These are phyloP conservation scores for Orthosia cruda DNA, from an alignment of 2,888 invertebrate species.

Conservation along the genomic window DNA sequence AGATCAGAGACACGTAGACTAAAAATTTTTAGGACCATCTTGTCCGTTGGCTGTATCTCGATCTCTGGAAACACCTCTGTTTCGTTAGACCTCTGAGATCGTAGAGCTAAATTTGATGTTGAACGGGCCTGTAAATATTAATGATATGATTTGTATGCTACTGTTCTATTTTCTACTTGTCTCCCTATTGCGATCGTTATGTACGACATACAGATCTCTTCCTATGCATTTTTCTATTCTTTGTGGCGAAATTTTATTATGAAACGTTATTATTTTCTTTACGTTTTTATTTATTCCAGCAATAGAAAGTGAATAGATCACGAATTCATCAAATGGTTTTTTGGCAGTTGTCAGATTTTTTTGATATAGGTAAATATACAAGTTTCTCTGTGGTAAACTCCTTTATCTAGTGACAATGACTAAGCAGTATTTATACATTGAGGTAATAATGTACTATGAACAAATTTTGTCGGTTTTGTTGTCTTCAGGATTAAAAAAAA, in stretches of 20 bases:
- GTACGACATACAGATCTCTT: constrained; percentile 7
- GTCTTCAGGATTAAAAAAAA: too few species aligned
- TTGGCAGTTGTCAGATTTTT: constrained; percentile 12
- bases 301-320: background rate
- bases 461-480: too few species aligned
- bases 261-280: background rate
- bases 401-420: background rate
- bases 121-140: constrained; percentile 22
- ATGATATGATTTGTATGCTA: too few species aligned
- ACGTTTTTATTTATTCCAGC: background rate
- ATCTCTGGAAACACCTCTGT: background rate
- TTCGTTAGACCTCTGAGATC: background rate
- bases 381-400: background rate
- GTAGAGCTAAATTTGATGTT: background rate
- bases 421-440: background rate
- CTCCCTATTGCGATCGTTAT: background rate
- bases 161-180: background rate
- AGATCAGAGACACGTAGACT: constrained; percentile 77
- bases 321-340: background rate
- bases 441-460: too few species aligned
- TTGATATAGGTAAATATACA: too few species aligned
- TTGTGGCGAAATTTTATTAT: background rate
- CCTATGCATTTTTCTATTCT: constrained; percentile 33
- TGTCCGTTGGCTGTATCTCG: constrained; percentile 30
- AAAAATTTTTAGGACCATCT: constrained; percentile 75